Evolutionary conservation across 2,888 invertebrate genomes (phyloP), one percentile per base, ranked within the genome.

Genomic region (Lepeophtheirus nordmannii): DNA sequence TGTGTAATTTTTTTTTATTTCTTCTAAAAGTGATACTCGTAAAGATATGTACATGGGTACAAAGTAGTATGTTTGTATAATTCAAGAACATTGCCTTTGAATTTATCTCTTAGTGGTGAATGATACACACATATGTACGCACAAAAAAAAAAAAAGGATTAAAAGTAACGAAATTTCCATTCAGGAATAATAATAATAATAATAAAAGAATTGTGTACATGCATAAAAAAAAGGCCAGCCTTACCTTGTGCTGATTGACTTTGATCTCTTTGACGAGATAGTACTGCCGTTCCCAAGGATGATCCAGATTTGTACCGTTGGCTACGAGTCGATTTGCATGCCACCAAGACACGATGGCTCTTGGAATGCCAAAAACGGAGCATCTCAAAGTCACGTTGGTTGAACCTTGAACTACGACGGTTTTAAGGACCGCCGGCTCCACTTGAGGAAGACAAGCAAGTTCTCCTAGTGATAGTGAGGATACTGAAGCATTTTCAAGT

Each of bases 371-470:
- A 63, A 53, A 63, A 22, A 63, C 63, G 14, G 63, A 63, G 56
- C 63, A 63, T 46, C 63, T 41, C 20, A 63, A 30, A 5, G 37
- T 23, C 11, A 63, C 63, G 56, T 63, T 63, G 20, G 56, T 23
- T 10, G 46, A 22, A 30, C 37, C 63, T 17, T 46, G 53, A 37
- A 61, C 61, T 2, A 37, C 11, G 61, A 30, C 61, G n/a, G 23
- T 46, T 30, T 37, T 53, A 41, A 46, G 14, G 23, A 53, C 63
- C 63, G 53, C 17, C 46, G 63, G 56, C 56, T 63, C 63, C 53
- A 63, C 63, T 63, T 63, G 63, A 14, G 63, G 63, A 30, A 63
- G 53, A 37, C 63, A 63, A 17, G 63, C 63, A 23, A 63, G 63
- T 17, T 63, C 63, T 12, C 53, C 56, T 23, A 63, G 8, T 14